Conservation (phyloP, 2,797 vertebrate genomes). For the Hipposideros larvatus region DNA sequence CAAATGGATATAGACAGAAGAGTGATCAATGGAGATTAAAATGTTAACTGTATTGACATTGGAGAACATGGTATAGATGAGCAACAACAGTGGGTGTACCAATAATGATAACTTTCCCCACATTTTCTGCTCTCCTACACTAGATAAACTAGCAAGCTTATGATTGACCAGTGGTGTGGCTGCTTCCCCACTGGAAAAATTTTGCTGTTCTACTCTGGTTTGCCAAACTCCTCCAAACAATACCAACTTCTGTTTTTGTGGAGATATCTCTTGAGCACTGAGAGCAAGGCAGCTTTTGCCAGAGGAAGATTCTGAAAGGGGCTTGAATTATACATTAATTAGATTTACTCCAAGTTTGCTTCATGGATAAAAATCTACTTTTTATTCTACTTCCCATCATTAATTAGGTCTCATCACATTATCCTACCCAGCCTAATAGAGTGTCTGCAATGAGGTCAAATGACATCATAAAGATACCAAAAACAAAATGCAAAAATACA, state of each 20-base stretch:
- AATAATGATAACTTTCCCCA: not conserved
- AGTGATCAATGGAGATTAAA: not conserved
- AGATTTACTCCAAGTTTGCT: not conserved
- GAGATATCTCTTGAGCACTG: slow-evolving; percentile 3
- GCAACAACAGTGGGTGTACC: not conserved
- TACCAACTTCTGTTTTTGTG: slow-evolving; percentile 35
- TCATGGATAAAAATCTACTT: slow-evolving; percentile 9
- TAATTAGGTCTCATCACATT: not conserved
- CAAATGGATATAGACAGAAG: not conserved
- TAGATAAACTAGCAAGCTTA: slow-evolving; percentile 4
- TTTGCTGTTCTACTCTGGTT: not conserved
- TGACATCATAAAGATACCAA: not conserved
- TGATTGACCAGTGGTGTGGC: not conserved
- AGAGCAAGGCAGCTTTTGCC: not conserved
- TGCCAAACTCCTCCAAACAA: not conserved
- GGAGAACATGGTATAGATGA: not conserved
- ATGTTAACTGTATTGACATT: not conserved
- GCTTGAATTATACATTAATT: not conserved
- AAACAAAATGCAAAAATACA: not conserved
- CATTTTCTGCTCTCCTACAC: not conserved
- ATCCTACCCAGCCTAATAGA: not conserved
- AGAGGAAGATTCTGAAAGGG: slow-evolving; percentile 4
- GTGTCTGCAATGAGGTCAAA: not conserved
- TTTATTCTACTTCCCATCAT: not conserved
- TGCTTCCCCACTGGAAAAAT: not conserved